Percentiles rank a stretch among this genome's conserved stretches.
Conservation (phyloP, 2,113 vertebrate genomes). For the Spheniscus mendiculus region DNA sequence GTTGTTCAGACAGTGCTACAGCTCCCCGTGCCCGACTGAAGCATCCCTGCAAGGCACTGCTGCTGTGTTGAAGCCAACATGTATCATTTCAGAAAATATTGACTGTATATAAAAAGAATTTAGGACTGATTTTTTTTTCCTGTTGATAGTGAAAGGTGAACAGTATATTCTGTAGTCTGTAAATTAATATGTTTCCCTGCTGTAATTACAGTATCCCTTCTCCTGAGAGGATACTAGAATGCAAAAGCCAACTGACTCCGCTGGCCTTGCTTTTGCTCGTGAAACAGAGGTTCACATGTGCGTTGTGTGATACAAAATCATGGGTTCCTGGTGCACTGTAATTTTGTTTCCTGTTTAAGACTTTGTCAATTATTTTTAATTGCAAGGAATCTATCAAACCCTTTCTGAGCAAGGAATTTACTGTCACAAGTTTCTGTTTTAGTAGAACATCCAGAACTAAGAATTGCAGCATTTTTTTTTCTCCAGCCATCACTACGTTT, state of each 20-base stretch:
- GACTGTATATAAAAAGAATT: neutral
- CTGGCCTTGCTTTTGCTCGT: neutral
- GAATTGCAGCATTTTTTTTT: neutral
- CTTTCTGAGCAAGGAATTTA: neutral
- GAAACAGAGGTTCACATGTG: neutral
- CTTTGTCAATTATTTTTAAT: neutral
- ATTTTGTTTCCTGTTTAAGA: neutral
- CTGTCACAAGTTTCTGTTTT: neutral
- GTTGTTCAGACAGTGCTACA: neutral
- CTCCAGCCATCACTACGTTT: neutral
- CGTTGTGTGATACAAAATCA: neutral
- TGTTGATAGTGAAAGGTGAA: neutral
- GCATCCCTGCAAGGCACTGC: neutral
- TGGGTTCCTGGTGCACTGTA: neutral
- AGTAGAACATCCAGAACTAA: neutral
- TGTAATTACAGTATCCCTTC: neutral
- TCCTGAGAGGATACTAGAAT: neutral
- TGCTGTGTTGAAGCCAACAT: rapidly evolving
- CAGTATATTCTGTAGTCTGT: neutral
- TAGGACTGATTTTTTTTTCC: neutral
- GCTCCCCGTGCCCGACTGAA: neutral
- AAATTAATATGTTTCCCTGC: neutral
- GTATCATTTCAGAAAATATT: neutral
- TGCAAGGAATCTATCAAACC: neutral
- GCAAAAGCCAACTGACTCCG: neutral